Conservation (phyloP, 2,113 vertebrate genomes). For the Columba livia region DNA sequence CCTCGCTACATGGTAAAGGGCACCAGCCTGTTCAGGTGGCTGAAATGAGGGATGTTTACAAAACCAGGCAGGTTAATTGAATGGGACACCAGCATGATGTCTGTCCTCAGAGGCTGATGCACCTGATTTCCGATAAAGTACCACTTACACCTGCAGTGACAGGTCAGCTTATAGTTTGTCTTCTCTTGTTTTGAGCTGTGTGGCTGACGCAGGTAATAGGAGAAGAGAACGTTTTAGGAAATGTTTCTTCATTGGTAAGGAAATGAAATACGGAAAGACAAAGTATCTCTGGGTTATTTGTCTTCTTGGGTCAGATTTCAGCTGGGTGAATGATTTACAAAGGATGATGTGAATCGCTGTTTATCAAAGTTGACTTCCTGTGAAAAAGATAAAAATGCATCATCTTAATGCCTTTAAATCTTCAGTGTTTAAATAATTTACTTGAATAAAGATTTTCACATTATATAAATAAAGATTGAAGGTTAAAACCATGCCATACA, state of each 20-base stretch:
- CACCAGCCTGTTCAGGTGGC: slow-evolving; percentile 62
- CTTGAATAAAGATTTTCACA: background rate
- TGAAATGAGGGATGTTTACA: slow-evolving; percentile 56
- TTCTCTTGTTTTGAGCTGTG: slow-evolving; percentile 20
- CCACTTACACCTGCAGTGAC: slow-evolving; percentile 31
- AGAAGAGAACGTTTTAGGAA: slow-evolving; percentile 55
- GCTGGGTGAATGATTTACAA: background rate
- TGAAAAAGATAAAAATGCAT: background rate
- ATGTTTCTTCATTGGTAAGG: slow-evolving; percentile 53
- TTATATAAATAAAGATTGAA: background rate
- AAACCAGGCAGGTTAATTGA: slow-evolving; percentile 76
- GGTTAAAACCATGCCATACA: background rate
- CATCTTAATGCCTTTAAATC: background rate
- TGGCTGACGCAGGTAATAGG: slow-evolving; percentile 50
- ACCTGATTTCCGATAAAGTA: slow-evolving; percentile 8
- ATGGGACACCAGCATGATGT: slow-evolving; percentile 40
- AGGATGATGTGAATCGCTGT: background rate
- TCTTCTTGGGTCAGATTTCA: slow-evolving; percentile 19
- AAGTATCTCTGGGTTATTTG: background rate
- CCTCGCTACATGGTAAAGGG: slow-evolving; percentile 37
- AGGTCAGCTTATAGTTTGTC: slow-evolving; percentile 1
- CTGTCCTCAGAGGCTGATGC: slow-evolving; percentile 61
- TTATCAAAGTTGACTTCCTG: background rate
- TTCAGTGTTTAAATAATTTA: background rate
- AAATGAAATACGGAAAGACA: slow-evolving; percentile 49